Conservation (phyloP, 2,888 invertebrate genomes). For the Gasteruption jaculator region DNA sequence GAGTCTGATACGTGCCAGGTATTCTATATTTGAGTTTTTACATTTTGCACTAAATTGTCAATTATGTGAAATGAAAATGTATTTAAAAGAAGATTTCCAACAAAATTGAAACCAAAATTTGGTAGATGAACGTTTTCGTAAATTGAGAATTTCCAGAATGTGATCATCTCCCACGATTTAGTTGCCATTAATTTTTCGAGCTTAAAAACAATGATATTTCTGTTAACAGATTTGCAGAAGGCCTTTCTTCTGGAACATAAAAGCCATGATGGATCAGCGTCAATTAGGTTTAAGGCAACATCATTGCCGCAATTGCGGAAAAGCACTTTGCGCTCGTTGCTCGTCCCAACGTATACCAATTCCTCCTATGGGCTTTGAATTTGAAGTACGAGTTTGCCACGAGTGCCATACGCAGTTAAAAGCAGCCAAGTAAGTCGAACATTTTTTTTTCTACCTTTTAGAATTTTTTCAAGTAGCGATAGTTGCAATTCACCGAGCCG, state of each 20-base stretch:
- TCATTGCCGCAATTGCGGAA: constrained; percentile 91
- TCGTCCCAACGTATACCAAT: constrained; percentile 83
- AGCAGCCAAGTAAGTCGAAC: constrained; percentile 74
- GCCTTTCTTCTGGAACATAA: constrained; percentile 99
- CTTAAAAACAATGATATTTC: not conserved
- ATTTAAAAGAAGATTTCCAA: no score
- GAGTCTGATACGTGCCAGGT: constrained; percentile 83
- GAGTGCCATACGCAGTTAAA: constrained; percentile 80
- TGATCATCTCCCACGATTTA: not conserved
- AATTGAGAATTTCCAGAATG: no score
- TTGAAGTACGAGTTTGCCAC: constrained; percentile 93
- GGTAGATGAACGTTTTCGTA: no score
- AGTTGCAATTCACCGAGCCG: no score
- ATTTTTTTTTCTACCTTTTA: no score
- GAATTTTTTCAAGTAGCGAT: no score
- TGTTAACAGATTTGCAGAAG: constrained; percentile 81
- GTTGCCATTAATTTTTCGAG: no score
- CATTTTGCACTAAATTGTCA: not conserved
- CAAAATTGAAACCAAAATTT: no score
- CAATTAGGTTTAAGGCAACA: constrained; percentile 88
- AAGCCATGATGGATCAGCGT: constrained; percentile 97
- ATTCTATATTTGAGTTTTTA: constrained; percentile 9
- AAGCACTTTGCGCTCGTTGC: constrained; percentile 92
- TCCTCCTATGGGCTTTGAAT: constrained; percentile 97
- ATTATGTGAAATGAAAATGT: not conserved